phyloP scores from a whole-genome alignment of 2,888 invertebrate species.

The Branchipolynoe longqiensis region DNA sequence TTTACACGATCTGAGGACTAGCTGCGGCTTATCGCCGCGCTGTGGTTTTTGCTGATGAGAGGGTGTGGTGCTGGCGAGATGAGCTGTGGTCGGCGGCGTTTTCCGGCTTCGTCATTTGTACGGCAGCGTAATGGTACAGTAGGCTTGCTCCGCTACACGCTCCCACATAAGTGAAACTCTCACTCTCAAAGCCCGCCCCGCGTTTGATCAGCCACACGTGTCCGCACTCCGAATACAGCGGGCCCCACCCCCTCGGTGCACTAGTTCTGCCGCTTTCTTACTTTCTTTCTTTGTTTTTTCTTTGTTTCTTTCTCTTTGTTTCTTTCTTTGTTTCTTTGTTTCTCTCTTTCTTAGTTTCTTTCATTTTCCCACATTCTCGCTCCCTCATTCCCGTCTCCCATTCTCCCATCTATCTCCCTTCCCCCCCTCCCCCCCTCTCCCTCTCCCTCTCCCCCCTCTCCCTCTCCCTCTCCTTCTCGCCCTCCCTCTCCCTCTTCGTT shows the following conservation, averaged over 20 bases:
- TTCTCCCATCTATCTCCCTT: background rate
- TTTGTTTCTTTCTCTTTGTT: too few species aligned
- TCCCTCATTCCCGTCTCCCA: background rate
- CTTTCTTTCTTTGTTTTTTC: too few species aligned
- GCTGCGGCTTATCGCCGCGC: background rate
- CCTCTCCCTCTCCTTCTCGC: too few species aligned
- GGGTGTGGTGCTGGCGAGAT: background rate
- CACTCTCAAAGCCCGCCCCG: background rate
- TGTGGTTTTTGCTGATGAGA: conserved; percentile 7
- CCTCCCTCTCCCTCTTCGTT: too few species aligned
- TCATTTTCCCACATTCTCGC: background rate
- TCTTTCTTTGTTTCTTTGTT: too few species aligned
- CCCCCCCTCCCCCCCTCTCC: too few species aligned
- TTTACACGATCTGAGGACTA: conserved; percentile 35
- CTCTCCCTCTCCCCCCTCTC: too few species aligned
- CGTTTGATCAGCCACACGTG: conserved; percentile 17
- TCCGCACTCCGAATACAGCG: background rate
- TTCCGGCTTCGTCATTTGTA: background rate
- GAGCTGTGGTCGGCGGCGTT: background rate
- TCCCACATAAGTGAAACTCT: background rate
- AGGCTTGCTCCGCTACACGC: background rate
- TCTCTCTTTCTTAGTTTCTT: background rate
- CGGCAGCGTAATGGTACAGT: conserved; percentile 2
- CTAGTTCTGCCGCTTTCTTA: too few species aligned
- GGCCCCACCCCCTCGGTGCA: too few species aligned